Evolutionary conservation across 1,140 invertebrate species (phyloP).

Genomic region (Drosophila ogumai): DNA sequence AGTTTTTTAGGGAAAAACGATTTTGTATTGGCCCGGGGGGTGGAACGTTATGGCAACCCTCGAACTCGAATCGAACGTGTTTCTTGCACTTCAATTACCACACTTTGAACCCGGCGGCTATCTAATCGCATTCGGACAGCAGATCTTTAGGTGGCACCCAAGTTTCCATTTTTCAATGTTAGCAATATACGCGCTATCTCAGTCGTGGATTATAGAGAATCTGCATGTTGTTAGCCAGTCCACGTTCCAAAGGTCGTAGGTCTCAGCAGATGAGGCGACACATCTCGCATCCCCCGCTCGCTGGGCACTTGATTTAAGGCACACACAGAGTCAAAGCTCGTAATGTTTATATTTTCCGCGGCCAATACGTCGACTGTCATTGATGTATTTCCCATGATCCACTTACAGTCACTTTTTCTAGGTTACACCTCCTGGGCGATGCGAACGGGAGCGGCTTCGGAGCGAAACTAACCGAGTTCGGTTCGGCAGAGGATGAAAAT

Average conservation of each 20-base stretch:
- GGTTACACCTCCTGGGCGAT: conserved; percentile 24
- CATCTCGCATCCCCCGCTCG: not conserved
- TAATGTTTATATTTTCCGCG: conserved; percentile 12
- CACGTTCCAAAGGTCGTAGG: conserved; percentile 73
- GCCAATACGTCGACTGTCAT: conserved; percentile 2
- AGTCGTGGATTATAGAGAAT: conserved; percentile 39
- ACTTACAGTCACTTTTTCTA: conserved; percentile 33
- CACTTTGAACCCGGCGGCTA: conserved; percentile 36
- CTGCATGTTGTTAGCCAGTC: conserved; percentile 37
- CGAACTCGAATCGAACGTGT: not conserved
- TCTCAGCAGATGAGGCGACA: conserved; percentile 9
- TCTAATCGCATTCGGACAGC: conserved; percentile 22
- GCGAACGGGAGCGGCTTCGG: conserved; percentile 48
- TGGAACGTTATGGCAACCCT: conserved; percentile 15
- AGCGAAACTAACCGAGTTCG: conserved; percentile 35
- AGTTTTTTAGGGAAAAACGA: not conserved
- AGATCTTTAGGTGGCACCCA: conserved; percentile 11
- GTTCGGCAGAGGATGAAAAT: not conserved
- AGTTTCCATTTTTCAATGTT: conserved; percentile 16
- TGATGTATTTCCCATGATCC: not conserved
- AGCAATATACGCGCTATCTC: conserved; percentile 20
- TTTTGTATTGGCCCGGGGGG: not conserved
- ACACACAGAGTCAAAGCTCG: not conserved
- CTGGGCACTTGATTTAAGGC: not conserved
- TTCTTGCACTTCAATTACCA: conserved; percentile 8